Percentiles rank a stretch among this genome's conserved stretches.
Conservation (phyloP, 2,113 vertebrate genomes). For the Lophura nycthemera region DNA sequence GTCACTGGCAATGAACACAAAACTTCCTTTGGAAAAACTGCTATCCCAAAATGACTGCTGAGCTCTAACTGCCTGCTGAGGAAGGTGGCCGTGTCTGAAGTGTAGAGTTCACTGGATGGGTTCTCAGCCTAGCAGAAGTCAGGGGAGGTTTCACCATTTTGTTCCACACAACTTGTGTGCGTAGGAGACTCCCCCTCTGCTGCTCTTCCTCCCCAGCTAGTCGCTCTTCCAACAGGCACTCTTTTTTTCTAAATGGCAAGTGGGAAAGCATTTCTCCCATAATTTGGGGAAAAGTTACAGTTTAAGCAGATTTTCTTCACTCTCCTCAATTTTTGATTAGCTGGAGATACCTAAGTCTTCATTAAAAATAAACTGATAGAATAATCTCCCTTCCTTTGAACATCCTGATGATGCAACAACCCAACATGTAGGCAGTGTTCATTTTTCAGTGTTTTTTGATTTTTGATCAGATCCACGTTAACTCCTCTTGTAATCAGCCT, state of each 20-base stretch:
- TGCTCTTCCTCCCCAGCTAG: neutral
- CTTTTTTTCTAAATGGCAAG: neutral
- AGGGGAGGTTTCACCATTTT: neutral
- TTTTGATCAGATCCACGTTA: neutral
- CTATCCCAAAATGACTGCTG: neutral
- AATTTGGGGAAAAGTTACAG: neutral
- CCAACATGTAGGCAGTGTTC: neutral
- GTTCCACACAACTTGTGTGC: accelerated
- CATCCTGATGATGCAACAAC: neutral
- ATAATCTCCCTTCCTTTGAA: neutral
- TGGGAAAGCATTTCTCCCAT: neutral
- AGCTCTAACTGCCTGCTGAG: neutral
- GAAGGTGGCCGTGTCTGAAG: neutral
- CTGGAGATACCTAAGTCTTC: neutral
- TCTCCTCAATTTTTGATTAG: neutral
- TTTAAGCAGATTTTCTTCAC: neutral
- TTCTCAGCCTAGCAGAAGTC: neutral
- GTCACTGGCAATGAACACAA: neutral
- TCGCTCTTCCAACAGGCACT: neutral
- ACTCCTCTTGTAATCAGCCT: neutral
- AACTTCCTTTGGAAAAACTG: neutral
- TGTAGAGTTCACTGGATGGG: neutral
- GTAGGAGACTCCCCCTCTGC: neutral
- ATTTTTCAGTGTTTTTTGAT: neutral
- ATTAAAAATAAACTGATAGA: neutral